phyloP scores from a whole-genome alignment of 2,888 invertebrate species.

The Diogma glabrata region DNA sequence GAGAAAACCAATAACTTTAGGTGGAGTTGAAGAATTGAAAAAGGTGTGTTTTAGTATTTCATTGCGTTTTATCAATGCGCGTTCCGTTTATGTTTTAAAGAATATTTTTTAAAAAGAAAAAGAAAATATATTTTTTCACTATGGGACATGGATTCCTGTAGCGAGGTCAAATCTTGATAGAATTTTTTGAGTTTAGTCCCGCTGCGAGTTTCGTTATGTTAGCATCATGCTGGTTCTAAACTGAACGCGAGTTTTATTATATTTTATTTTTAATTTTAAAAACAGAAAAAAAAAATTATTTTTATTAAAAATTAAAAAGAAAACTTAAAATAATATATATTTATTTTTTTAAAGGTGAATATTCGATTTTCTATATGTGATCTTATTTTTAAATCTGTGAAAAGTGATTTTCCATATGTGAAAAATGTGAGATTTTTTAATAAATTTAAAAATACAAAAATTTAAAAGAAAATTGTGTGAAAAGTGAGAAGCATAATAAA shows the following conservation, averaged over 20 bases:
- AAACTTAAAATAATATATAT: too few species aligned
- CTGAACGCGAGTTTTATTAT: background rate
- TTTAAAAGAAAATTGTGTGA: conserved; percentile 1
- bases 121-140: conserved; percentile 11
- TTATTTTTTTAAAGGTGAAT: too few species aligned
- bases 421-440: too few species aligned
- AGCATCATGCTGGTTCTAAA: conserved; percentile 25
- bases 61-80: too few species aligned
- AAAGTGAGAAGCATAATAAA: conserved; percentile 1
- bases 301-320: background rate
- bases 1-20: too few species aligned
- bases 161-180: conserved; percentile 24
- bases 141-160: conserved; percentile 21
- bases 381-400: too few species aligned
- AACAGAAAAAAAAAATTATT: background rate
- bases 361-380: too few species aligned
- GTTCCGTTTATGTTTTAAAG: too few species aligned
- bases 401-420: too few species aligned
- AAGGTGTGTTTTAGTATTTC: too few species aligned
- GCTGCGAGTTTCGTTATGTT: conserved; percentile 37
- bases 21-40: too few species aligned
- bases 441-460: background rate
- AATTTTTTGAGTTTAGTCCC: conserved; percentile 36
- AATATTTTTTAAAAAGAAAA: too few species aligned
- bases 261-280: conserved; percentile 10